Percentiles rank a stretch among this genome's conserved stretches.
Evolutionary conservation across 2,113 vertebrate species (phyloP).

Genomic region (Mustelus asterias): DNA sequence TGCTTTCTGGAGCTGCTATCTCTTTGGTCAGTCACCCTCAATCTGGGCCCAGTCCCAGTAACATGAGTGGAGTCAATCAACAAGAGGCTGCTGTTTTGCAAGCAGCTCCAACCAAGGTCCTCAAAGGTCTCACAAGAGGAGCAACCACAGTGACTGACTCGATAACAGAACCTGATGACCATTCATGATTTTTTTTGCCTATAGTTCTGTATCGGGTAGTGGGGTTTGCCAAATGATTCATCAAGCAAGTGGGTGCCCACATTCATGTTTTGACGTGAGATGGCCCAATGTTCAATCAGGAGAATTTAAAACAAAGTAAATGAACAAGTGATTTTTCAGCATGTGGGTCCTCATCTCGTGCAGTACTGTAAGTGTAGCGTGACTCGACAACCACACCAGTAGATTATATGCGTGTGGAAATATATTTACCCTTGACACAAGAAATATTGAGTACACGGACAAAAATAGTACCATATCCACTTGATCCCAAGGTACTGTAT

Average conservation of each 20-base stretch:
- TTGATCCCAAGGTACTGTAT: not conserved
- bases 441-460: not conserved
- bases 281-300: not conserved
- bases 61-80: not conserved
- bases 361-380: not conserved
- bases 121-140: not conserved
- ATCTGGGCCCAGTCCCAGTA: not conserved
- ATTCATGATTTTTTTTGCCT: not conserved
- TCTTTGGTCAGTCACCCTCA: not conserved
- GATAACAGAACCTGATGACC: not conserved
- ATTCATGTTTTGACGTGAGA: not conserved
- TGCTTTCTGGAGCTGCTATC: not conserved
- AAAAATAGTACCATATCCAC: constrained; percentile 4
- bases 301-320: not conserved
- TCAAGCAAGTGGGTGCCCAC: not conserved
- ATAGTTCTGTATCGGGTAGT: not conserved
- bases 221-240: not conserved
- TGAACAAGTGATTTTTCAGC: not conserved
- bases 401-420: not conserved
- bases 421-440: constrained; percentile 28
- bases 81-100: not conserved
- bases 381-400: not conserved
- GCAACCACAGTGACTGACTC: not conserved
- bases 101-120: not conserved
- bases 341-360: not conserved